A percentile compares a stretch with the other conserved stretches of the same genome.
These are phyloP conservation scores for Agonopterix alstromeriana DNA, from an alignment of 2,888 invertebrate genomes.

Conservation along the genomic window DNA sequence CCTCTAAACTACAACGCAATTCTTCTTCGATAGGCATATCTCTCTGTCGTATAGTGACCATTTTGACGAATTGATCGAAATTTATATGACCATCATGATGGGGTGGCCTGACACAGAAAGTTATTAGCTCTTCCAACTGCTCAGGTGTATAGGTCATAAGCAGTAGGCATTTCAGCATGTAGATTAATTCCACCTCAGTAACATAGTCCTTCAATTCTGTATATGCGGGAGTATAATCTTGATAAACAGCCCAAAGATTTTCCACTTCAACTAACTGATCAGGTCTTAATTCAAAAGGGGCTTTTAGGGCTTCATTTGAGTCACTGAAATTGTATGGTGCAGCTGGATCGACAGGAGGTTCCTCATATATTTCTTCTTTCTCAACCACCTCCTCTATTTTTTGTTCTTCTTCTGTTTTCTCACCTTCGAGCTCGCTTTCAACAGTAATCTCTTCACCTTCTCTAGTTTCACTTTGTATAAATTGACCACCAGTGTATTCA, in stretches of 20 bases:
- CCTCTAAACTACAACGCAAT: conserved; percentile 46
- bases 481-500: conserved; percentile 9
- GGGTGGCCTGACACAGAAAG: conserved; percentile 51
- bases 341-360: conserved; percentile 58
- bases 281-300: conserved; percentile 48
- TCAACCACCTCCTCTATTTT: conserved; percentile 26
- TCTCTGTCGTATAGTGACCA: conserved; percentile 55
- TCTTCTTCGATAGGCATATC: conserved; percentile 54
- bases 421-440: conserved; percentile 26
- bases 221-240: conserved; percentile 61
- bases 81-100: conserved; percentile 55
- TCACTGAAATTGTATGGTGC: conserved; percentile 57
- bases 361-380: conserved; percentile 50
- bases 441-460: conserved; percentile 21
- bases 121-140: conserved; percentile 53
- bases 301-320: conserved; percentile 51
- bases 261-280: conserved; percentile 61
- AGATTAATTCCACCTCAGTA: conserved; percentile 57
- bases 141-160: conserved; percentile 58
- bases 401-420: conserved; percentile 17
- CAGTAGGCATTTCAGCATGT: conserved; percentile 55
- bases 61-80: conserved; percentile 58
- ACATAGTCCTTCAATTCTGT: conserved; percentile 52
- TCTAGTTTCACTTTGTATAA: conserved; percentile 14
- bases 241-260: conserved; percentile 56